These are phyloP conservation scores for Perizoma affinitatum DNA, from an alignment of 2,888 invertebrate species.

Conservation along the genomic window DNA sequence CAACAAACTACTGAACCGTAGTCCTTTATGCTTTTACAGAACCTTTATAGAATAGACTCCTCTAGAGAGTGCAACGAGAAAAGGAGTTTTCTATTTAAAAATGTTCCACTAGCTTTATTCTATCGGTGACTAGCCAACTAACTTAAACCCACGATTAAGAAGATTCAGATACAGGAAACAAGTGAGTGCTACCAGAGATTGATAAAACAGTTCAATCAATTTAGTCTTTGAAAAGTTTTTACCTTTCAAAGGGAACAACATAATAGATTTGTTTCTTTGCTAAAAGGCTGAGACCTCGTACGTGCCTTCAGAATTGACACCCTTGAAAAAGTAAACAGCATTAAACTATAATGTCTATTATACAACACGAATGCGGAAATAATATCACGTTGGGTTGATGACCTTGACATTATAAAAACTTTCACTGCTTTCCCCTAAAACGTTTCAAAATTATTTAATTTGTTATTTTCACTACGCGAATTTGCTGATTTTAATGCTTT, in stretches of 20 bases:
- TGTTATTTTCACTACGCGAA: no score
- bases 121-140: no score
- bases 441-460: slow-evolving; percentile 1
- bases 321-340: slow-evolving; percentile 31
- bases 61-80: no score
- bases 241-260: slow-evolving; percentile 6
- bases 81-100: no score
- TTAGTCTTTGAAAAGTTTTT: slow-evolving; percentile 1
- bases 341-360: slow-evolving; percentile 27
- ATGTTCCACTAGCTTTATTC: no score
- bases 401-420: slow-evolving; percentile 34
- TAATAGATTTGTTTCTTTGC: slow-evolving; percentile 14
- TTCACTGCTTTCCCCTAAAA: slow-evolving; percentile 33
- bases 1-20: no score
- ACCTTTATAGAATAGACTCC: no score
- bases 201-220: not conserved
- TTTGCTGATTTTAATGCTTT: no score
- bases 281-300: slow-evolving; percentile 29
- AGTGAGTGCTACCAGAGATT: no score
- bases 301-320: slow-evolving; percentile 33
- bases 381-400: slow-evolving; percentile 22
- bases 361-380: slow-evolving; percentile 34
- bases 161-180: no score
- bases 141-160: no score
- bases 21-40: no score